These are phyloP conservation scores for Ciconia boyciana DNA, from an alignment of 2,113 vertebrate genomes.

Conservation along the genomic window DNA sequence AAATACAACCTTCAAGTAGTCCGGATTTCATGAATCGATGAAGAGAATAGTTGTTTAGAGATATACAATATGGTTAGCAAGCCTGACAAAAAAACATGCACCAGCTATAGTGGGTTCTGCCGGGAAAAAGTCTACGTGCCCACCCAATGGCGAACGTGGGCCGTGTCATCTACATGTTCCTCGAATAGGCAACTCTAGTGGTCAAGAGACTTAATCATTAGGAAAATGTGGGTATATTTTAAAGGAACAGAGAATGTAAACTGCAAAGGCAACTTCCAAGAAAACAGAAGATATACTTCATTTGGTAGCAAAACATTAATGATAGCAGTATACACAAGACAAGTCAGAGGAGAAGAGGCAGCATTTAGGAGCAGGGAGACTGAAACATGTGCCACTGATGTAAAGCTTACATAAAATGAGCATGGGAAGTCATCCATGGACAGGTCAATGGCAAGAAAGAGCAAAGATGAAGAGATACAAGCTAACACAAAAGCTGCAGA, in stretches of 20 bases:
- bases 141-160: background rate
- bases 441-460: background rate
- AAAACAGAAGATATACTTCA: background rate
- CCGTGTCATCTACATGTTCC: background rate
- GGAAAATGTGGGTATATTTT: background rate
- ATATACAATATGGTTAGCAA: background rate
- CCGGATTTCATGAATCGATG: background rate
- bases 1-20: background rate
- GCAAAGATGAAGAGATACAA: background rate
- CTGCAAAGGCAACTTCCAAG: background rate
- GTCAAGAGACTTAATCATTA: background rate
- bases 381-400: background rate
- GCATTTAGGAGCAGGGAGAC: background rate
- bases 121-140: background rate
- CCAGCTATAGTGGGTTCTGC: background rate
- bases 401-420: background rate
- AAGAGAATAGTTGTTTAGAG: background rate
- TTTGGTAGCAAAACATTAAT: background rate
- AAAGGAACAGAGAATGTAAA: background rate
- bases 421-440: background rate
- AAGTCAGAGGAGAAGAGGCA: background rate
- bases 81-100: background rate
- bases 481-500: background rate
- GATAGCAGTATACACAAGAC: background rate
- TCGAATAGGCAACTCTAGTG: accelerated